Conservation (phyloP, 2,113 vertebrate genomes). For the Chauna torquata region DNA sequence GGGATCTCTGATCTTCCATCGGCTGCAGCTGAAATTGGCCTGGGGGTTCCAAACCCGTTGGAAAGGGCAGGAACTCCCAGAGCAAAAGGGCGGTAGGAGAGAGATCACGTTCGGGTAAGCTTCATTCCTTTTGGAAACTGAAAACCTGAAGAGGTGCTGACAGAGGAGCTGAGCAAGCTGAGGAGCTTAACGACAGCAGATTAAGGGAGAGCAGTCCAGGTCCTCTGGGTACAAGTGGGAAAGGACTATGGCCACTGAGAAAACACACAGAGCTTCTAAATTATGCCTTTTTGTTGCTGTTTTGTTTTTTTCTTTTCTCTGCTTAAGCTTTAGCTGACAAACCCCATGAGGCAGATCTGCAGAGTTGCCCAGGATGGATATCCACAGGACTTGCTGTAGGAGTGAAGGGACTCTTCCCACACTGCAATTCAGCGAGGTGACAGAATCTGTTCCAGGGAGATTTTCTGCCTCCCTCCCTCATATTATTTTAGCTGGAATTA, state of each 20-base stretch:
- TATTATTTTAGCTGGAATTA: constrained; percentile 43
- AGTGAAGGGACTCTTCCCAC: not conserved
- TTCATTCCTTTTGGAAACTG: not conserved
- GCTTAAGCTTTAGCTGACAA: not conserved
- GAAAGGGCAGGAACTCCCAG: not conserved
- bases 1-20: not conserved
- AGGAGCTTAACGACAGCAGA: not conserved
- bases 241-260: not conserved
- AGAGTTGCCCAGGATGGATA: not conserved
- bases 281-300: rapidly evolving
- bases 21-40: not conserved
- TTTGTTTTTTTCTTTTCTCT: not conserved
- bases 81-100: not conserved
- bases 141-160: not conserved
- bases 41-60: not conserved
- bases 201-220: not conserved
- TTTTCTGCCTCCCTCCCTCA: not conserved
- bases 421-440: not conserved
- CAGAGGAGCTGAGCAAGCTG: rapidly evolving
- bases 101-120: not conserved
- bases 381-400: not conserved
- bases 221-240: not conserved
- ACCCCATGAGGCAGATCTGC: not conserved
- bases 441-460: not conserved
- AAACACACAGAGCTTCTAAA: not conserved